A percentile compares a stretch with the other conserved stretches of the same genome.
These are phyloP conservation scores for Papilio helenus DNA, from an alignment of 1,140 invertebrate genomes.

Conservation along the genomic window DNA sequence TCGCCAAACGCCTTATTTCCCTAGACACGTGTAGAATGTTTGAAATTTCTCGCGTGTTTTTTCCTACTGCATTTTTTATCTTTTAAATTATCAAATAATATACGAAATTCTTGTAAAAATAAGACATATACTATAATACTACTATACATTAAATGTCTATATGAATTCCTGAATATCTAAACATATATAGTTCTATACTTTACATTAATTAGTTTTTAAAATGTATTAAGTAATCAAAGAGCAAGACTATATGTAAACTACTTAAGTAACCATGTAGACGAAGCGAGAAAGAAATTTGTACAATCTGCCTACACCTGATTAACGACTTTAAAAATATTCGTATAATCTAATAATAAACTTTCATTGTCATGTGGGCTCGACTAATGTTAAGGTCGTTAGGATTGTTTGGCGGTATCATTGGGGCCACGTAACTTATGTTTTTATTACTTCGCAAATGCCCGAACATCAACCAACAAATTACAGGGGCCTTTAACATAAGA, in stretches of 20 bases:
- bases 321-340: neutral
- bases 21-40: neutral
- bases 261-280: neutral
- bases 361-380: neutral
- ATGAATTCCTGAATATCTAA: no score
- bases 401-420: slow-evolving; percentile 12
- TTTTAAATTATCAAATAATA: neutral
- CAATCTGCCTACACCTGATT: neutral
- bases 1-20: slow-evolving; percentile 9
- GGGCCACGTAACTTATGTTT: slow-evolving; percentile 17
- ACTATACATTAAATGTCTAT: no score
- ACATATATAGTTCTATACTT: no score
- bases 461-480: slow-evolving; percentile 25
- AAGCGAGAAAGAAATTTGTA: neutral
- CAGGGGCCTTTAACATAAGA: slow-evolving; percentile 14
- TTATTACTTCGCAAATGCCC: slow-evolving; percentile 25
- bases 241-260: no score
- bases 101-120: no score
- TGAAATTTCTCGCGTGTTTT: neutral
- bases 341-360: neutral
- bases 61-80: neutral
- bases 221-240: no score
- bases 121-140: no score
- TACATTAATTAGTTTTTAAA: no score
- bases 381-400: slow-evolving; percentile 19